Evolutionary conservation across 30 jellyfish, hydroid and myxozoan species (phyloP).

Genomic region (Turritopsis dohrnii): DNA sequence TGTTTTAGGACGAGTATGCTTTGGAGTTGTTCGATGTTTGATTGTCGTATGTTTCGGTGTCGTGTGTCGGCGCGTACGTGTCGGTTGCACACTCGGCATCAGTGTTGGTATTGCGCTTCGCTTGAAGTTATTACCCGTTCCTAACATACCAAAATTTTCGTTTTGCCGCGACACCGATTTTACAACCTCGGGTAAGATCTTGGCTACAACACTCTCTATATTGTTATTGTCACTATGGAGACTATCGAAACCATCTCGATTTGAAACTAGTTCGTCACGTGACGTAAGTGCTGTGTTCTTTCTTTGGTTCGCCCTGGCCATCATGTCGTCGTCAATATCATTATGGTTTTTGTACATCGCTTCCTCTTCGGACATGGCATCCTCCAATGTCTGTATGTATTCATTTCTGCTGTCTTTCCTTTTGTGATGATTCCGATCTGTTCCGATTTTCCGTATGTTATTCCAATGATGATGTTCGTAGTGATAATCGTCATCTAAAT

Average conservation of each 20-base stretch:
- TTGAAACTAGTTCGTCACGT: background rate
- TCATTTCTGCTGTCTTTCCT: background rate
- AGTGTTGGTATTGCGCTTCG: slow-evolving; percentile 32
- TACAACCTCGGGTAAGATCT: slow-evolving; percentile 27
- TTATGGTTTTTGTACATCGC: background rate
- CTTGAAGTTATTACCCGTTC: slow-evolving; percentile 12
- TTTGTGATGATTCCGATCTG: slow-evolving; percentile 3
- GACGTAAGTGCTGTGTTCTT: background rate
- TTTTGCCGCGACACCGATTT: slow-evolving; percentile 31
- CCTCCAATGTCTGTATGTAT: background rate
- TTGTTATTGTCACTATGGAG: background rate
- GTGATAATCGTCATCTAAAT: background rate
- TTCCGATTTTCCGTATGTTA: background rate
- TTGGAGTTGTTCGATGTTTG: slow-evolving; percentile 23
- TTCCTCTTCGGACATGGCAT: slow-evolving; percentile 25
- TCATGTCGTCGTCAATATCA: background rate
- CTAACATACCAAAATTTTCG: background rate
- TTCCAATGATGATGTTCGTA: slow-evolving; percentile 4
- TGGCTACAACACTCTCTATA: slow-evolving; percentile 26
- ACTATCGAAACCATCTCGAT: background rate
- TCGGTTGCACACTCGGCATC: slow-evolving; percentile 6
- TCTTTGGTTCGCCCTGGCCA: background rate
- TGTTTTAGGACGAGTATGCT: background rate
- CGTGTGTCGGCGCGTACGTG: slow-evolving; percentile 18
- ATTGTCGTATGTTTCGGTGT: slow-evolving; percentile 26